Evolutionary conservation across 2,888 invertebrate genomes (phyloP), one percentile per base, ranked within the genome.

Genomic region (Nomada lathburiana): DNA sequence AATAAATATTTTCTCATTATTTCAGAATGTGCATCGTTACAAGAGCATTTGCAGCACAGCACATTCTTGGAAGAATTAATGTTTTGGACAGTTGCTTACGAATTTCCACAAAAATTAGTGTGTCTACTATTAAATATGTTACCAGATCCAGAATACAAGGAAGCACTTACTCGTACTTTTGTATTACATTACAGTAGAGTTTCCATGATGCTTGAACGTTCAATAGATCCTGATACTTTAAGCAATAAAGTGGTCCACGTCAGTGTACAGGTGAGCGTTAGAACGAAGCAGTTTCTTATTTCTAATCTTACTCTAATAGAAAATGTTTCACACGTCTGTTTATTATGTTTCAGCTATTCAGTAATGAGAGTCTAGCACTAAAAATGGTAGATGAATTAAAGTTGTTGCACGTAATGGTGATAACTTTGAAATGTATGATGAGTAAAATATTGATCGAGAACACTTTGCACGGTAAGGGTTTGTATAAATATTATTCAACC

Each of bases 241-340:
- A 98, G 98, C 90, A 99, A 99, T 95, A 96, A 99, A 65, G 98
- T 99, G 0, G 99, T 99, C 0, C 99, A 99, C 94, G 98, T 99
- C 94, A 98, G 98, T 90, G 99, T 99, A 5, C 97, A 93, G 91
- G 93, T 93, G 84, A 85, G 69, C 44, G 18, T 65, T 44, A 18
- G n/a, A 2, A 23, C 18, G 5, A 1, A 71, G 52, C 1, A 20
- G 65, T 16, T 44, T 59, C 23, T 47, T 50, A 13, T 18, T 55
- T 2, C 16, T 36, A 26, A 44, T 42, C 42, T 18, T 36, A 36
- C 36, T 36, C 7, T 36, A 36, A 36, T 7, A 52, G 42, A 13
- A 47, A 23, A 23, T n/a, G 3, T 65, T 57, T 59, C 18, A 63
- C 10, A 20, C 50, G 2, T 10, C 65, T 47, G 13, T 7, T 10